phyloP scores from a whole-genome alignment of 2,797 vertebrate species.

The Acanthiza pusilla region DNA sequence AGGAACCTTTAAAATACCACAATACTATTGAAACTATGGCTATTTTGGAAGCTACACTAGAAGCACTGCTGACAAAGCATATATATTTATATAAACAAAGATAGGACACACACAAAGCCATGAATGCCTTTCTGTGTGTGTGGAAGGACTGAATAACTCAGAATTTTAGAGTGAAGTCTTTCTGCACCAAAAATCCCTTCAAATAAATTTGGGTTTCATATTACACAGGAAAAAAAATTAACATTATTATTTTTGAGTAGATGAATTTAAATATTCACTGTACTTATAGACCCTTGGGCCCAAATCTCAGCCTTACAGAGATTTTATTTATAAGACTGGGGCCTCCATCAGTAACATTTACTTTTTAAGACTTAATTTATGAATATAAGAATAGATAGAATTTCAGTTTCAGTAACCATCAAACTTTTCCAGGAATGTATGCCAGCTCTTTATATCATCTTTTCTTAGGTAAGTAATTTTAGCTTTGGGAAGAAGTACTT shows the following conservation, averaged over 20 bases:
- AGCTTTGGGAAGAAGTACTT: constrained; percentile 40
- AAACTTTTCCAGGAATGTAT: constrained; percentile 17
- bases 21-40: not conserved
- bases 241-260: not conserved
- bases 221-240: not conserved
- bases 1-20: constrained; percentile 1
- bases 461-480: constrained; percentile 17
- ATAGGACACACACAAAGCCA: not conserved
- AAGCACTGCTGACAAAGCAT: not conserved
- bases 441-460: not conserved
- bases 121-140: not conserved
- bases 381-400: constrained; percentile 52
- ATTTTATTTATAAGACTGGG: not conserved
- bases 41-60: not conserved
- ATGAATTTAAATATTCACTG: not conserved
- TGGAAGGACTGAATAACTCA: not conserved
- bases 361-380: not conserved
- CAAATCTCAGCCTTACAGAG: not conserved
- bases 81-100: not conserved
- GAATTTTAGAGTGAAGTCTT: not conserved
- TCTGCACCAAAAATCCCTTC: not conserved
- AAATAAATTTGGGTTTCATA: not conserved
- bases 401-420: constrained; percentile 52
- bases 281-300: not conserved
- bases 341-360: not conserved